Base-by-base conservation (phyloP, 2,113 vertebrate genomes). In the Cyanoliseus patagonus region DNA sequence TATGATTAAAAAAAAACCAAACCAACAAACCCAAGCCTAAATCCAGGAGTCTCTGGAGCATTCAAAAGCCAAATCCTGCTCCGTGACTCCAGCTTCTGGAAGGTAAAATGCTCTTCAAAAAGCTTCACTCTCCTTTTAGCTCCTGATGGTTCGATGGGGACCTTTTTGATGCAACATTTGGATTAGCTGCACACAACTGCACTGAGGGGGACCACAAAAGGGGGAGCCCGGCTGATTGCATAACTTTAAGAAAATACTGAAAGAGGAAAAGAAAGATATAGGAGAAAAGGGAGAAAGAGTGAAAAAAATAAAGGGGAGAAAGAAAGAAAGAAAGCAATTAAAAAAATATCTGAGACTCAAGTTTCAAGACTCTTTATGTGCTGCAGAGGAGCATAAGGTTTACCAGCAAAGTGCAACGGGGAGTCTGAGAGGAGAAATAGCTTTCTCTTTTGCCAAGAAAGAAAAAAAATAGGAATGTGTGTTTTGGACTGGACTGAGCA, bases 281-380 rank as follows among this genome's bases (percentile, higher is more conserved):
- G 93, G 74, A 11, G 25, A 37, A 92, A 11, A 78, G 52, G 90
- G 69, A 92, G 95, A 90, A 92, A 83, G 68, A 59, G 80, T 55
- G 64, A 44, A 42, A 83, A 63, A 76, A 52, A 75, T 42, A 84
- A 70, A 55, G 76, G 31, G 63, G 44, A 69, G 49, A 72, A 31
- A 85, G 74, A 87, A 31, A 85, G 74, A 87, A 80, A 68, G 91
- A 73, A 80, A 94, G 91, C 88, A 92, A 96, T 90, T 81, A 88
- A 95, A 96, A 96, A 91, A 94, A 95, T 94, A 94, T 91, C 91
- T 85, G 86, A 97, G 98, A 97, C 94, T 98, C 98, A 98, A 98
- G 98, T 98, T 98, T 98, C 97, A 98, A 95, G 97, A 98, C 95
- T 96, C 96, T 97, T 97, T 97, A 86, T 90, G 95, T 97, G 94